Evolutionary conservation across 2,888 invertebrate species (phyloP).

Genomic region (Pristionchus maxplancki): DNA sequence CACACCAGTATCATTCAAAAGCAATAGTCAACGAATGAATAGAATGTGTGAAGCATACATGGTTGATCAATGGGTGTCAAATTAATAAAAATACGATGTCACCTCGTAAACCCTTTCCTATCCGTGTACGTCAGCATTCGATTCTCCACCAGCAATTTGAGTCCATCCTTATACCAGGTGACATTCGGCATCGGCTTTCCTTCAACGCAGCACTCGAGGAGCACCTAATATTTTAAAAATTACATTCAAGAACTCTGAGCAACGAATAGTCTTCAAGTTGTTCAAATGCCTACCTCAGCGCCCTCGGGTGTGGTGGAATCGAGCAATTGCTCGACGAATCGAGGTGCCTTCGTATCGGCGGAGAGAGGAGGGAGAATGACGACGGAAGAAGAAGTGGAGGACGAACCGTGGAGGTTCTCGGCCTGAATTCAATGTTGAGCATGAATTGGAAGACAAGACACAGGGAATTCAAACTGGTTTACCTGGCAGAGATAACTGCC

Average conservation of each 20-base stretch:
- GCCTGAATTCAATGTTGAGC: conserved; percentile 54
- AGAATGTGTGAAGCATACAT: neutral
- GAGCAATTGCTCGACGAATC: conserved; percentile 72
- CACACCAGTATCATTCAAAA: too few relatives aligned
- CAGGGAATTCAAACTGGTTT: too few relatives aligned
- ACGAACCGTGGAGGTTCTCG: conserved; percentile 64
- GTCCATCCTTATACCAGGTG: conserved; percentile 75
- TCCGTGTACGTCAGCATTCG: conserved; percentile 76
- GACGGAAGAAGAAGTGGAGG: conserved; percentile 40
- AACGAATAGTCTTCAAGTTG: conserved; percentile 50
- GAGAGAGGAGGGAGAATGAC: conserved; percentile 44
- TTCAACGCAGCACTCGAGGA: conserved; percentile 70
- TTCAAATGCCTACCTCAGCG: conserved; percentile 57
- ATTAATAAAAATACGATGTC: too few relatives aligned
- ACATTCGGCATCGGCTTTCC: conserved; percentile 68
- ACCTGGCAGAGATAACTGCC: conserved; percentile 92
- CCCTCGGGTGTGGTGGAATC: conserved; percentile 71
- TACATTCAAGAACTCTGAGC: conserved; percentile 38
- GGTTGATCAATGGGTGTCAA: neutral
- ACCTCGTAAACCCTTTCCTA: conserved; percentile 69
- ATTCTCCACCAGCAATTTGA: conserved; percentile 73
- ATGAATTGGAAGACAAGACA: too few relatives aligned
- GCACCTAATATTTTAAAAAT: conserved; percentile 53
- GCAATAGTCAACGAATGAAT: neutral
- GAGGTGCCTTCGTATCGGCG: conserved; percentile 58